Evolutionary conservation across 1,140 invertebrate genomes (phyloP), one percentile per base, ranked within the genome.

Genomic region (Watersipora subatra): DNA sequence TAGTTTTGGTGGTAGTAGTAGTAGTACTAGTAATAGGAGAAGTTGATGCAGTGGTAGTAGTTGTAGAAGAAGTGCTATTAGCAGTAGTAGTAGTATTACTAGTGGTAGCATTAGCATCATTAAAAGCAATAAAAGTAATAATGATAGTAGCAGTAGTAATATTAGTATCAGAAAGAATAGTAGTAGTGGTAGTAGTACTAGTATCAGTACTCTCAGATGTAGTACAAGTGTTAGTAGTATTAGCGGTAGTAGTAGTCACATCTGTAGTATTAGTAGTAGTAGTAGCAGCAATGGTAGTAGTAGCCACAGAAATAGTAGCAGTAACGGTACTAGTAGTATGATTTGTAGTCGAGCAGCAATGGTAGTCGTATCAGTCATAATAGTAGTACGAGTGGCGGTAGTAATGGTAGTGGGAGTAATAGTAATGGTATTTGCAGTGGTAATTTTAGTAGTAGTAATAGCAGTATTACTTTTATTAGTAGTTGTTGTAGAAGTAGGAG

Each of bases 311-410:
- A 61, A 20, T 61, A 61, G 59, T 61, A 61, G 59, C 34, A 22
- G 62, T 63, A 63, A 25, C 34, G 55, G 62, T 63, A 63, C 28
- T 63, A 30, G 62, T 63, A 63, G 62, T 63, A 63, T 7, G 57
- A 63, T 7, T 63, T 46, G 62, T 63, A 63, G 25, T 63, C 57
- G 25, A 24, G 59, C 22, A 63, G 62, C 34, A 63, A 25, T 63
- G 34, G 28, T 30, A 63, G 62, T 63, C 57, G 62, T 63, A 63
- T 7, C 34, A 63, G 62, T 57, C 55, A 28, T 57, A 63, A 28
- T 63, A 63, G 62, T 57, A 63, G 62, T 63, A 63, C 26, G 12
- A 63, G 62, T 63, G 56, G 62, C 56, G 56, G 62, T 63, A 63
- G 62, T 57, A 63, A 28, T 57, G 56, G 62, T 63, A 63, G 62